Base-by-base conservation (phyloP, 2,113 vertebrate genomes). In the Phalacrocorax pelagicus region DNA sequence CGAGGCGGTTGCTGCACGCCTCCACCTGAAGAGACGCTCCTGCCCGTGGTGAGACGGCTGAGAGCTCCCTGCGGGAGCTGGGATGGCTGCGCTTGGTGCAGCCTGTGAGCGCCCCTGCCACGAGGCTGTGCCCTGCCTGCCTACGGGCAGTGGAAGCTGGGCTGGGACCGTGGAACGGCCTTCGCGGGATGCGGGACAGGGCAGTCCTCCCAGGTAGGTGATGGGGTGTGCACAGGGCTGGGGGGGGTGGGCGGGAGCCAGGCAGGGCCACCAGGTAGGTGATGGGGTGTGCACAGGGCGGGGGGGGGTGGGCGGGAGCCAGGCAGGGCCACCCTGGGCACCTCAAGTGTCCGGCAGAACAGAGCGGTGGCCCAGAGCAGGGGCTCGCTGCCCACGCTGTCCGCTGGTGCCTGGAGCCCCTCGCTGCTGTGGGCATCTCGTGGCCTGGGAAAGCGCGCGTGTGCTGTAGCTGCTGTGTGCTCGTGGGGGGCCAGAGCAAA, bases 361-460 rank as follows among this genome's bases (percentile, higher is more conserved):
- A 0, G 30, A 46, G 40, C 38, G 59, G 27, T 36, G 54, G 12
- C 59, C 24, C n/a, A 40, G 47, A 15, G 30, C 16, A 29, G 40
- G 26, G 30, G 15, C 38, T 21, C 0, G 4, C 30, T 49, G 69
- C 55, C 49, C 24, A 5, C 36, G 67, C 52, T 51, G 38, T 34
- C 29, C 3, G 2, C 27, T 18, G 15, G 32, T 26, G 11, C 22
- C 51, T 5, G 27, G 18, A 74, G 36, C 17, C 59, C 18, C 12
- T 0, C 2, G 1, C 19, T 16, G 17, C 42, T 65, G 21, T 21
- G 59, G 34, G 54, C 40, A 22, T 19, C 29, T 15, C 0, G 10
- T 8, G 49, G 32, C 40, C 32, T 13, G 38, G 22, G 26, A 55
- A 36, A 63, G 67, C 26, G 55, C 2, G 0, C 1, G 0, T n/a